Evolutionary conservation across 2,113 vertebrate genomes (phyloP), one percentile per base, ranked within the genome.

Genomic region (Chrysemys picta): DNA sequence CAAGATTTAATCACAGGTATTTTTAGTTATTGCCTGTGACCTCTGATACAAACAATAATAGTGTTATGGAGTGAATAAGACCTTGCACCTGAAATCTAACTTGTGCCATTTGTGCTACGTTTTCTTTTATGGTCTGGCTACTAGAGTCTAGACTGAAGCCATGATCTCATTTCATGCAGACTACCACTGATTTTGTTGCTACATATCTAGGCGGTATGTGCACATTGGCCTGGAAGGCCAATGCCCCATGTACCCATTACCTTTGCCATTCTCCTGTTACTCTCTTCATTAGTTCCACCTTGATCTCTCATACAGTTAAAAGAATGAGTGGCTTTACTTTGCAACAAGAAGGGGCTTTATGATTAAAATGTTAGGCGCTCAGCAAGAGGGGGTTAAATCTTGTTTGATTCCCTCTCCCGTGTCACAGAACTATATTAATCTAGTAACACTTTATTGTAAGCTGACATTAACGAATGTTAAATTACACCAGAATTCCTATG

Each of bases 401-500:
- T 91, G 1, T 91, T 96, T 96, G 87, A 94, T 95, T 94, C 94
- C 84, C 21, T 52, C 89, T 96, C 85, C 49, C 95, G 87, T 96
- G 87, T 94, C 93, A 94, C 24, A 95, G 89, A 95, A 96, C 95
- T 83, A 93, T 93, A 98, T 98, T 98, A 98, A 98, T 97, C 95
- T 27, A 88, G 93, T 90, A 97, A 90, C 91, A 94, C 82, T 98
- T 97, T 93, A 87, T 95, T 96, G 93, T 96, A 97, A 98, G 96
- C 97, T 95, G 96, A 98, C 94, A 95, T 93, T 97, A 98, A 97
- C 97, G 97, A 98, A 98, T 98, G 89, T 54, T 96, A 96, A 98
- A 96, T 97, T 96, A 96, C 95, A 91, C 94, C 62, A 47, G 92
- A 96, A 98, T 96, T 97, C 87, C 83, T 95, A 56, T 80, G 52